Evolutionary conservation across 1,140 invertebrate species (phyloP).

Genomic region (Drosophila mauritiana): DNA sequence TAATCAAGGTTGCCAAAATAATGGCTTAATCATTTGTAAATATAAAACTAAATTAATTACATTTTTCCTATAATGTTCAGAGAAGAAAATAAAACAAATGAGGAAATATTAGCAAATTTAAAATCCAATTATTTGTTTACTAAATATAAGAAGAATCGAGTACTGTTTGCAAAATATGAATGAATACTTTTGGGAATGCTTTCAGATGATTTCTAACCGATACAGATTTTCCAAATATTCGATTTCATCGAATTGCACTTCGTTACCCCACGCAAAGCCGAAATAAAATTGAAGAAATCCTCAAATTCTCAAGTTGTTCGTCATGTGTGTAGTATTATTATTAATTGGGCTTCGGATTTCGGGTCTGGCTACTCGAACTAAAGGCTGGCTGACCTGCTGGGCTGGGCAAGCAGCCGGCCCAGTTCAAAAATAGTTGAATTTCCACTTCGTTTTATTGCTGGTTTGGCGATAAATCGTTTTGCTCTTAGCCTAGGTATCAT

Average conservation of each 20-base stretch:
- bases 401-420: constrained; percentile 73
- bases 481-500: constrained; percentile 28
- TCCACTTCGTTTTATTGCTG: constrained; percentile 15
- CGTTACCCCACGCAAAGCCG: background rate
- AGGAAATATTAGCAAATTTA: too few relatives aligned
- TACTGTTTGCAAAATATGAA: background rate
- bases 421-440: constrained; percentile 61
- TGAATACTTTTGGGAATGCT: background rate
- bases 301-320: constrained; percentile 13
- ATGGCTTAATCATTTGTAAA: too few relatives aligned
- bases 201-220: background rate
- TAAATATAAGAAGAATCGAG: too few relatives aligned
- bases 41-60: too few relatives aligned
- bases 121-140: too few relatives aligned
- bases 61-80: too few relatives aligned
- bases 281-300: constrained; percentile 31
- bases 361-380: constrained; percentile 55
- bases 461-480: constrained; percentile 3
- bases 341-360: constrained; percentile 3
- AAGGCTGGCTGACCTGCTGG: constrained; percentile 66
- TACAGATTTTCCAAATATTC: background rate
- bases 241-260: background rate
- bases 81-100: background rate
- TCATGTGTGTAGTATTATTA: background rate
- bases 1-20: background rate